phyloP scores from a whole-genome alignment of 2,797 vertebrate species.

The Lophius americanus region DNA sequence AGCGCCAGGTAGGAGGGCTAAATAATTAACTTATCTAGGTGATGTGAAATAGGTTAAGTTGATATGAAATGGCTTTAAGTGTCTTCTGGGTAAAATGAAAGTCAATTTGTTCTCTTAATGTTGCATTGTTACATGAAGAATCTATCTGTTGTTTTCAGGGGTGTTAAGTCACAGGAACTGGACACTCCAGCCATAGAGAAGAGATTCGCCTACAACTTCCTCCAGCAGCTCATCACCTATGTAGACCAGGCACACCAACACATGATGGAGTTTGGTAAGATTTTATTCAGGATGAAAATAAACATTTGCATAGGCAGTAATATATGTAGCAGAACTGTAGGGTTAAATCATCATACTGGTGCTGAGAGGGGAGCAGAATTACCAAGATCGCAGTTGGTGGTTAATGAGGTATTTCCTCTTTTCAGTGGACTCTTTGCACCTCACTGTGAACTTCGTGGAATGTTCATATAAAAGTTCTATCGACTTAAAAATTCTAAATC shows the following conservation, averaged over 20 bases:
- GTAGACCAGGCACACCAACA: constrained; percentile 93
- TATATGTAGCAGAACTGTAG: too few relatives aligned
- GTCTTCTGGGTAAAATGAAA: background rate
- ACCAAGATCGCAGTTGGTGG: background rate
- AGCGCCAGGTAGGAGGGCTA: too few relatives aligned
- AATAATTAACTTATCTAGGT: too few relatives aligned
- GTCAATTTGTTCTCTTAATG: too few relatives aligned
- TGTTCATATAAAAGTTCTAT: constrained; percentile 3
- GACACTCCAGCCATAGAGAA: constrained; percentile 96
- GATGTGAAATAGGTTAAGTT: too few relatives aligned
- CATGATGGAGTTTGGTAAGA: constrained; percentile 92
- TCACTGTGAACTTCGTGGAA: background rate
- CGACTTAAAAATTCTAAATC: too few relatives aligned
- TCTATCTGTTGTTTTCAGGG: constrained; percentile 74
- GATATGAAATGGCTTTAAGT: background rate
- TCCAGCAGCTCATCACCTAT: constrained; percentile 92
- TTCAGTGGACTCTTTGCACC: background rate
- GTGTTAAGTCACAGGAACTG: constrained; percentile 90
- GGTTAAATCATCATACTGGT: background rate
- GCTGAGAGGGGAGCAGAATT: background rate
- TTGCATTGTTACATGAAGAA: too few relatives aligned
- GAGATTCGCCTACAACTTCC: constrained; percentile 94
- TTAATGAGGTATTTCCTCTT: too few relatives aligned
- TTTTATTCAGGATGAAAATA: background rate
- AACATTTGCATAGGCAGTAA: background rate